A percentile compares a stretch with the other conserved stretches of the same genome.
Evolutionary conservation across 2,113 vertebrate species (phyloP).

Genomic region (Ictalurus furcatus): DNA sequence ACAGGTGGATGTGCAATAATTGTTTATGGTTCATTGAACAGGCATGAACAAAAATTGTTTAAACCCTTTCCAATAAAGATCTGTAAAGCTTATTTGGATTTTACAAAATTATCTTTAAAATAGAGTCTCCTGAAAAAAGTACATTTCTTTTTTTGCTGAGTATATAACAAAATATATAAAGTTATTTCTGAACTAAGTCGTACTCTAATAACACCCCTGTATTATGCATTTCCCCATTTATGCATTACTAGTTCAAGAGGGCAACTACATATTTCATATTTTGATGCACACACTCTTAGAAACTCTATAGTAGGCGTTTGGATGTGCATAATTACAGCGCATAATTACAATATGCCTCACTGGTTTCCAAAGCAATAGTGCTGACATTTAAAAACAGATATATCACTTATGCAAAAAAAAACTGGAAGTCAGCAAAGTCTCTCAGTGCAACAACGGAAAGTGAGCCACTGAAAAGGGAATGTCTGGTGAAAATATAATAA

Average conservation of each 20-base stretch:
- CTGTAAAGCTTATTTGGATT: too few species aligned
- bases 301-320: neutral
- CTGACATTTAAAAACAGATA: slow-evolving; percentile 28
- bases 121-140: too few species aligned
- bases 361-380: slow-evolving; percentile 11
- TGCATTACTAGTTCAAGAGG: neutral
- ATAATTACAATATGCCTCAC: slow-evolving; percentile 24
- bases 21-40: too few species aligned
- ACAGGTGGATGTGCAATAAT: too few species aligned
- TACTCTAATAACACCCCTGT: neutral
- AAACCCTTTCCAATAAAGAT: too few species aligned
- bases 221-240: neutral
- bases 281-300: neutral
- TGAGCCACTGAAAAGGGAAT: neutral
- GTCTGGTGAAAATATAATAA: slow-evolving; percentile 12
- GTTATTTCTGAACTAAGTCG: neutral
- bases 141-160: too few species aligned
- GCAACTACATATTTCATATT: slow-evolving; percentile 2
- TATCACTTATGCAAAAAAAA: slow-evolving; percentile 12
- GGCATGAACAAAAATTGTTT: too few species aligned
- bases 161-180: neutral
- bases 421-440: slow-evolving; percentile 16
- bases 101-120: too few species aligned
- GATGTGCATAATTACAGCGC: slow-evolving; percentile 7
- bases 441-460: neutral